Evolutionary conservation across 2,797 vertebrate species (phyloP).

Genomic region (Typhlichthys eigenmanni): DNA sequence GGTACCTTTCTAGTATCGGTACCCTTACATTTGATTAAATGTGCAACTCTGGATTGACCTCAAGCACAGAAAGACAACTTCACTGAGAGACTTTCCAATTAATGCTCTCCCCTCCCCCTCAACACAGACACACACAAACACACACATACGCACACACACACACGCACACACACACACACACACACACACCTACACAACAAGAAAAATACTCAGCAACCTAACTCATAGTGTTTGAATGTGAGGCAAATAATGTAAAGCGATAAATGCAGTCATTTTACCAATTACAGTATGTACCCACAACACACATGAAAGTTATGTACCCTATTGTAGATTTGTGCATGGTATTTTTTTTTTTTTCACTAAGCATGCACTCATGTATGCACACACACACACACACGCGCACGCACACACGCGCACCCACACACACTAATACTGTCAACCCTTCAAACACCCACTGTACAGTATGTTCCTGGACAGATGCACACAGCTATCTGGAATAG

Average conservation of each 20-base stretch:
- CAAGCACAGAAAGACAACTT: constrained; percentile 33
- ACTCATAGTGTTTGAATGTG: no score
- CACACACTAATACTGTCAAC: constrained; percentile 2
- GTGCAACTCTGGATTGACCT: constrained; percentile 26
- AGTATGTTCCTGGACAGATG: constrained; percentile 1
- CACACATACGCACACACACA: no score
- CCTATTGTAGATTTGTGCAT: no score
- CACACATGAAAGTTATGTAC: no score
- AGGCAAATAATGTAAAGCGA: no score
- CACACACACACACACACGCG: constrained; percentile 9
- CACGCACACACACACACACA: neutral
- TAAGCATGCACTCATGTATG: neutral
- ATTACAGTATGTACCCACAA: no score
- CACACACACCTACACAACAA: no score
- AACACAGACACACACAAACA: constrained; percentile 2
- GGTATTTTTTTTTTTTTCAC: neutral
- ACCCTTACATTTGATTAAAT: no score
- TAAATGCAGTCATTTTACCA: no score
- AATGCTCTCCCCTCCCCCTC: constrained; percentile 7
- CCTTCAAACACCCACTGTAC: neutral
- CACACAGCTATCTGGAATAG: constrained; percentile 18
- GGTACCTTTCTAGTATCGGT: no score
- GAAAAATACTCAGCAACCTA: no score
- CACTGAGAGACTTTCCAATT: constrained; percentile 29
- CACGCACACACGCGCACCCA: neutral